Conservation (phyloP, 1,140 invertebrate species). For the Drosophila malerkotliana region DNA sequence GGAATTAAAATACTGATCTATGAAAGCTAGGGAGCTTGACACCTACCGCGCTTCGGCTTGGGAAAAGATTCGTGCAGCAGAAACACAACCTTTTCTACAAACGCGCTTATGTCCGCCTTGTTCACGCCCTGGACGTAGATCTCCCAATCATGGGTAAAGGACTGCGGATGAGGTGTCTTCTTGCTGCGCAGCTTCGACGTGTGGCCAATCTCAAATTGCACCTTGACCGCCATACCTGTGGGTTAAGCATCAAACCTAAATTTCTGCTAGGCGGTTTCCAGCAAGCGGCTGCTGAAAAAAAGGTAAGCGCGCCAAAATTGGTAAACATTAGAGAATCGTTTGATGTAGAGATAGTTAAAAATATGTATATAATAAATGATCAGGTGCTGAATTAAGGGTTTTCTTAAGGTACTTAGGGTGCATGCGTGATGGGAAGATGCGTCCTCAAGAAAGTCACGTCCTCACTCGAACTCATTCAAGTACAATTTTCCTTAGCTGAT, state of each 20-base stretch:
- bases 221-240: conserved; percentile 88
- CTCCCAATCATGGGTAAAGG: conserved; percentile 98
- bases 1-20: background rate
- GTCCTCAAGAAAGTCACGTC: conserved; percentile 15
- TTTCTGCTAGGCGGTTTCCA: conserved; percentile 27
- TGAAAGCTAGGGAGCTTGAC: background rate
- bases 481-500: background rate
- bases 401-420: conserved; percentile 6
- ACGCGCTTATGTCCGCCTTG: conserved; percentile 93
- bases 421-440: conserved; percentile 18
- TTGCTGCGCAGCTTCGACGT: conserved; percentile 91
- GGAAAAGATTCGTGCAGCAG: conserved; percentile 95
- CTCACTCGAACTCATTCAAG: background rate
- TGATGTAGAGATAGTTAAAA: background rate
- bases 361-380: conserved; percentile 3
- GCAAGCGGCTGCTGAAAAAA: conserved; percentile 11
- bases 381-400: background rate
- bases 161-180: conserved; percentile 89
- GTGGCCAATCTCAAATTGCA: conserved; percentile 96
- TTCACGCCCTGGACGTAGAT: conserved; percentile 96
- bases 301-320: conserved; percentile 23
- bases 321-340: background rate
- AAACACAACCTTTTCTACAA: conserved; percentile 98
- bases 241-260: conserved; percentile 48
- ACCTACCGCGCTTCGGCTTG: conserved; percentile 93